These are phyloP conservation scores for Leptestheria dahalacensis DNA, from an alignment of 1,140 invertebrate genomes.

Conservation along the genomic window DNA sequence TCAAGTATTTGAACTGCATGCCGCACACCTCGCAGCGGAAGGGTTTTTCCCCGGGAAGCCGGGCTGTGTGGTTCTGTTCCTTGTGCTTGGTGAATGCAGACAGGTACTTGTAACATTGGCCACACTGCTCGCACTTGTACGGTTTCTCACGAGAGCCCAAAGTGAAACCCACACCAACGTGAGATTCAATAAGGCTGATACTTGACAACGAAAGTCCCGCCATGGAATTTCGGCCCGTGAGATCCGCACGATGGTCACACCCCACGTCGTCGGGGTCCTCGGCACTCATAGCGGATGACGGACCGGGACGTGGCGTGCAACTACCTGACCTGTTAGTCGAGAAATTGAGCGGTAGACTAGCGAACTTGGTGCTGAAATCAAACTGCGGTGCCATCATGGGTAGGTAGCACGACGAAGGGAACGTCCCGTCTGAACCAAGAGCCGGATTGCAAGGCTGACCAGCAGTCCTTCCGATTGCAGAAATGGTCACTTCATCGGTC, in stretches of 20 bases:
- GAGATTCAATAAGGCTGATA: conserved; percentile 15
- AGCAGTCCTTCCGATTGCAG: not conserved
- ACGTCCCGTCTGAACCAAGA: not conserved
- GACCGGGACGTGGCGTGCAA: conserved; percentile 5
- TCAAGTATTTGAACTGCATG: conserved; percentile 74
- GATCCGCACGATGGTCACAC: not conserved
- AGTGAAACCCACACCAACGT: conserved; percentile 20
- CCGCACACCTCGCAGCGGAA: conserved; percentile 79
- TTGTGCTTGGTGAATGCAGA: conserved; percentile 75
- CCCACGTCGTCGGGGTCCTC: not conserved
- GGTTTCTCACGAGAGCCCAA: conserved; percentile 52
- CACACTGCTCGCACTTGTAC: conserved; percentile 80
- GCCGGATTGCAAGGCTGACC: not conserved
- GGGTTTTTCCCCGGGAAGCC: conserved; percentile 67
- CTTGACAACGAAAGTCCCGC: not conserved
- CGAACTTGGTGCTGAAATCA: conserved; percentile 14
- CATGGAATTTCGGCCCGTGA: not conserved
- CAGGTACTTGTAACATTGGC: conserved; percentile 71
- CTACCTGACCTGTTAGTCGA: conserved; percentile 3
- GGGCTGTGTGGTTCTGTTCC: conserved; percentile 70
- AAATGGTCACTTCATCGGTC: not conserved
- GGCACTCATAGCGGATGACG: not conserved
- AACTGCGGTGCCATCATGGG: conserved; percentile 12
- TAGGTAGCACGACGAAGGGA: not conserved
- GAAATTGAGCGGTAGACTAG: conserved; percentile 2